Evolutionary conservation across 2,888 invertebrate genomes (phyloP).

Genomic region (Drosophila atroscutellata): DNA sequence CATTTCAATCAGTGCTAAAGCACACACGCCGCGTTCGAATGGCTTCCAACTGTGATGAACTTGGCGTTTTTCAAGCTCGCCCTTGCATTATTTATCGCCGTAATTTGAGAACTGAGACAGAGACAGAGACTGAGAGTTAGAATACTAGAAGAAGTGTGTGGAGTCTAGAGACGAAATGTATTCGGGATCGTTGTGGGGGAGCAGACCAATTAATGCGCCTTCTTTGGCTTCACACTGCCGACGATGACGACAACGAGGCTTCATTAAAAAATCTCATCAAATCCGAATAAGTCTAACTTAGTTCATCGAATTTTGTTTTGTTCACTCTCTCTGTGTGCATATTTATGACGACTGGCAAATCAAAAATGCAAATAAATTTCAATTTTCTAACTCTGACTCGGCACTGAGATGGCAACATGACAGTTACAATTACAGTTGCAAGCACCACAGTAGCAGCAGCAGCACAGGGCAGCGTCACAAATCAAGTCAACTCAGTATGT

Average conservation of each 20-base stretch:
- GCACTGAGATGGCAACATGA: conserved; percentile 74
- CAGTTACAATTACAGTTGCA: conserved; percentile 77
- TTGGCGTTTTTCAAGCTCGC: conserved; percentile 42
- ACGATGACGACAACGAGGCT: conserved; percentile 10
- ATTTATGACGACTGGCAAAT: conserved; percentile 74
- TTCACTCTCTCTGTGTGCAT: conserved; percentile 55
- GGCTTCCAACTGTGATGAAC: conserved; percentile 68
- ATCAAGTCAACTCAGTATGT: conserved; percentile 44
- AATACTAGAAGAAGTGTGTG: neutral
- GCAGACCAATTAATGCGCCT: conserved; percentile 65
- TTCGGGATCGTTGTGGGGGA: conserved; percentile 13
- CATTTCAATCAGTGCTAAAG: conserved; percentile 69
- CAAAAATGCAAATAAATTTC: conserved; percentile 82
- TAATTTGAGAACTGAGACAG: conserved; percentile 33
- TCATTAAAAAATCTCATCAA: conserved; percentile 46
- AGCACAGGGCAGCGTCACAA: conserved; percentile 61
- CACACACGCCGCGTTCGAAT: conserved; percentile 27
- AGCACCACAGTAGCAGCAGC: conserved; percentile 29
- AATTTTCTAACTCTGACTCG: conserved; percentile 69
- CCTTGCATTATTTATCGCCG: conserved; percentile 50
- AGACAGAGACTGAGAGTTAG: neutral
- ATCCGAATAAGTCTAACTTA: conserved; percentile 34
- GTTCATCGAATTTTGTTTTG: conserved; percentile 9
- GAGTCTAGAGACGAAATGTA: neutral
- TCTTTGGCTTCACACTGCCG: conserved; percentile 59